Base-by-base conservation (phyloP, 1,140 invertebrate genomes). In the Penaeus vannamei region DNA sequence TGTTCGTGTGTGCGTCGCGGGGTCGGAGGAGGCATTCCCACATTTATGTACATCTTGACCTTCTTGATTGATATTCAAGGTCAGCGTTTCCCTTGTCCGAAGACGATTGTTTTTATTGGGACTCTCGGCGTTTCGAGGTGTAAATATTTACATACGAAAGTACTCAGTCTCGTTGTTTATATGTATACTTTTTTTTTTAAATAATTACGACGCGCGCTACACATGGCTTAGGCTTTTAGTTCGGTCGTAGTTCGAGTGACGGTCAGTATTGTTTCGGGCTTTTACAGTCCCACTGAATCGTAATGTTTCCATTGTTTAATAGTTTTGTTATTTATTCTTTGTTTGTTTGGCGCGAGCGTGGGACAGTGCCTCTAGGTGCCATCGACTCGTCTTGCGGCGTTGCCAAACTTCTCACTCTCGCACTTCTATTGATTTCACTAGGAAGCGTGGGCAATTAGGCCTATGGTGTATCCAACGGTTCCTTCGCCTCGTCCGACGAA, bases 281-380 rank as follows among this genome's bases (percentile, higher is more conserved):
- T 61, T 77, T 83, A 62, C 53, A 72, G 87, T 64, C 36, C 2
- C 32, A 42, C n/a, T 89, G 61, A 60, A 62, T 84, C 61, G 53
- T 62, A 72, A 26, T 76, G 66, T 59, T 61, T n/a, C 80, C 42
- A 76, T 62, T 89, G 64, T 84, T 79, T 20, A 79, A 46, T 89
- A 89, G 87, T 84, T 84, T 76, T 64, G 66, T 89, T 89, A 89
- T 84, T 89, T 89, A 89, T 89, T 84, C 80, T 89, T 89, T 89
- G 87, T 89, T 89, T 84, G 81, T 89, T 89, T 89, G 87, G 87
- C 66, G 66, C 87, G 81, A 89, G 87, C 82, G 87, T 84, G 87
- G 87, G 87, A 89, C 87, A 89, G 87, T 89, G 87, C 87, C 87
- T 89, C 72, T 89, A 82, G 87, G 87, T 89, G 87, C 87, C 87